phyloP scores from a whole-genome alignment of 2,113 vertebrate genomes.

The Grammomys surdaster region DNA sequence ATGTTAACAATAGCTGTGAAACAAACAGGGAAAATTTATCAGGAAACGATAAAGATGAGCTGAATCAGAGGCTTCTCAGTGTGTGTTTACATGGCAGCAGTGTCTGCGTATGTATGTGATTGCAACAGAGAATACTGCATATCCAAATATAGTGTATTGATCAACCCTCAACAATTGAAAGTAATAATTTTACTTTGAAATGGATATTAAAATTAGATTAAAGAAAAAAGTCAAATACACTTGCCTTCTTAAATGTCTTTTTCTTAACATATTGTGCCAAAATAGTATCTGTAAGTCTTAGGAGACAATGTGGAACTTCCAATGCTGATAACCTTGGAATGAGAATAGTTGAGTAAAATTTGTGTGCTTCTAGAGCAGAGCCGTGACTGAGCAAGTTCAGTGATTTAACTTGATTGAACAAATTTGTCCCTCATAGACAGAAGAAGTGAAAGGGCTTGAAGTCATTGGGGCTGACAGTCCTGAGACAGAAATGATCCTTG shows the following conservation, averaged over 20 bases:
- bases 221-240: neutral
- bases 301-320: neutral
- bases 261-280: neutral
- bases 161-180: neutral
- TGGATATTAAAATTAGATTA: neutral
- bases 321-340: conserved; percentile 57
- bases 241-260: neutral
- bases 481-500: conserved; percentile 76
- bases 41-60: neutral
- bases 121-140: neutral
- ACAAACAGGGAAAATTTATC: neutral
- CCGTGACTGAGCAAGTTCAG: conserved; percentile 35
- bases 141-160: neutral
- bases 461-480: conserved; percentile 70
- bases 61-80: neutral
- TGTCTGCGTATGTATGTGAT: neutral
- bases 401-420: conserved; percentile 77
- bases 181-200: neutral
- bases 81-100: accelerated
- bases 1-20: neutral
- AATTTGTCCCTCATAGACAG: conserved; percentile 76
- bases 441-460: conserved; percentile 70
- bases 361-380: conserved; percentile 22
- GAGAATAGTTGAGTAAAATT: conserved; percentile 51
- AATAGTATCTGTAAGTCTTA: neutral